Base-by-base conservation (phyloP, 2,888 invertebrate genomes). In the Megalurothrips usitatus region DNA sequence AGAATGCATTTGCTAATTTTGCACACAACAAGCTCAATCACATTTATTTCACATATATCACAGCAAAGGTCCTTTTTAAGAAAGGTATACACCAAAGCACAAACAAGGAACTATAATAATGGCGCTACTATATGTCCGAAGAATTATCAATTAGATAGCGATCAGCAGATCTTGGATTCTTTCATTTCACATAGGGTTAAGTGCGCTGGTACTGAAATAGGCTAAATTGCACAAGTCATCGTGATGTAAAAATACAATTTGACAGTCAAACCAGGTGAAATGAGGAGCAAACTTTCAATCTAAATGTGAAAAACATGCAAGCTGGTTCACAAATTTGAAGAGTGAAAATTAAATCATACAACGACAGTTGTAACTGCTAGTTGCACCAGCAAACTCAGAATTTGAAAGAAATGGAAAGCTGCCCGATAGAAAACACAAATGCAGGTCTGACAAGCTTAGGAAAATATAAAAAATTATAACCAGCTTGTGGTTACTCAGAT, bases 191-290 rank as follows among this genome's bases (percentile, higher is more conserved):
- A 43, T 43, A 43, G 2, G 6, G 34, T 43, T 4, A 2, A 43
- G 34, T 43, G 34, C 2, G 34, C 34, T 43, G 6, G 34, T 4
- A 43, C 34, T 43, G 17, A 14, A 58, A 58, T 58, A 14, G 6
- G 14, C 6, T 58, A 19, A 52, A 12, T 52, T 68, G 8, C 26
- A 10, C 4, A 23, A 75, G 26, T 75, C 10, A 11, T 26, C 10
- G 68, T 75, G 68, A 75, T 75, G 68, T 26, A 75, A 26, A 26
- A 75, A 75, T 26, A 75, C 68, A 75, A 23, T 75, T 26, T 26
- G 26, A 75, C 26, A 75, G 8, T 12, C 1, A 8, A 9, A 19
- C 19, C 58, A 58, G 1, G 6, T 17, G 58, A 19, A 17, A 58
- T 14, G n/a, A 58, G 34, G 34, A 43, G 34, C 34, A 43, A 43